Evolutionary conservation across 2,113 vertebrate genomes (phyloP).

Genomic region (Upupa epops): DNA sequence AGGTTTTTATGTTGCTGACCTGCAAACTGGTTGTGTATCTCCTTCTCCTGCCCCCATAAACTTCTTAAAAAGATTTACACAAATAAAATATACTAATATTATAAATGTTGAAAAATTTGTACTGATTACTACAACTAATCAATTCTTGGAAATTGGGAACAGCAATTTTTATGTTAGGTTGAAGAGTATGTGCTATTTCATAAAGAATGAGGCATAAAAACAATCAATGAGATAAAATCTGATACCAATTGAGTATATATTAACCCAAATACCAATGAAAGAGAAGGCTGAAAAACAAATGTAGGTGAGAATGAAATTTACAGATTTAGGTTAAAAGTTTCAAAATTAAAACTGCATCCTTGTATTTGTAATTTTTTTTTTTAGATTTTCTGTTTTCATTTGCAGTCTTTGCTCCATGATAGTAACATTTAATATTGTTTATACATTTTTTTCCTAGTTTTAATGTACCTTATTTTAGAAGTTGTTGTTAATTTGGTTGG

Average conservation of each 20-base stretch:
- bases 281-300: neutral
- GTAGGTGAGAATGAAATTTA: neutral
- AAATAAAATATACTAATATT: neutral
- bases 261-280: neutral
- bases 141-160: neutral
- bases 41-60: neutral
- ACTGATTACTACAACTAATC: neutral
- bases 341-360: neutral
- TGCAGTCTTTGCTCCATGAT: neutral
- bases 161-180: neutral
- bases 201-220: neutral
- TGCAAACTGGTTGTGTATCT: neutral
- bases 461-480: neutral
- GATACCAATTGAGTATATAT: accelerated
- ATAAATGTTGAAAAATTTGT: neutral
- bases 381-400: neutral
- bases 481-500: neutral
- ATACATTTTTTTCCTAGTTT: neutral
- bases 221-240: neutral
- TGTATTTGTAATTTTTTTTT: too few species aligned
- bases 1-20: neutral
- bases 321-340: too few species aligned
- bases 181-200: neutral
- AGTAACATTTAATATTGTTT: neutral
- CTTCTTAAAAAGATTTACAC: neutral